Conservation (phyloP, 2,113 vertebrate species). For the Catagonus wagneri region DNA sequence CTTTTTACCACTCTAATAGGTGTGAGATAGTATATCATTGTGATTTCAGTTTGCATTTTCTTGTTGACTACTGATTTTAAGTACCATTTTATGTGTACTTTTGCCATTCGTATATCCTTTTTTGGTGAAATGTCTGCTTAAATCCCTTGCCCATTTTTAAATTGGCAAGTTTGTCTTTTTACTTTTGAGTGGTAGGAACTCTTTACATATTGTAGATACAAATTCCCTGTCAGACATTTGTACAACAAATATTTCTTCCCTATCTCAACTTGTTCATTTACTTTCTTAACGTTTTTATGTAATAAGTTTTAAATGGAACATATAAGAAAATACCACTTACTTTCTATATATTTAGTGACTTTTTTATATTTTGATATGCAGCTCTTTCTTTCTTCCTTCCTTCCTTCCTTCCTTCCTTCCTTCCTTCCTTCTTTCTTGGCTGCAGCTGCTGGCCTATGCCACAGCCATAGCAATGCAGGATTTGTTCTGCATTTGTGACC, state of each 20-base stretch:
- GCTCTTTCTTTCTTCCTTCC: background rate
- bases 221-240: background rate
- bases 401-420: too few species aligned
- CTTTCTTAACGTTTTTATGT: background rate
- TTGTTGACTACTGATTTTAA: background rate
- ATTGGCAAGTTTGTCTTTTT: background rate
- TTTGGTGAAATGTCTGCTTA: background rate
- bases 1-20: background rate
- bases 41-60: slow-evolving; percentile 39
- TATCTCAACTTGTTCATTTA: background rate
- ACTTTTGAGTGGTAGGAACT: background rate
- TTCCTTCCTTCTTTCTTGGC: too few species aligned
- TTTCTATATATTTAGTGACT: background rate
- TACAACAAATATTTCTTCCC: background rate
- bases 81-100: background rate
- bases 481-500: too few species aligned
- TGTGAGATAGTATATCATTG: background rate
- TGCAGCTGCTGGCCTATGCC: too few species aligned
- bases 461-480: too few species aligned
- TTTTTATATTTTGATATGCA: background rate
- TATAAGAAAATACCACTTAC: background rate
- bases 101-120: background rate
- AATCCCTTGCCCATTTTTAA: background rate
- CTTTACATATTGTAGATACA: background rate
- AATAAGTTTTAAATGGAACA: background rate